Percentiles rank a stretch among this genome's conserved stretches.
Conservation (phyloP, 2,113 vertebrate genomes). For the Gulo gulo region DNA sequence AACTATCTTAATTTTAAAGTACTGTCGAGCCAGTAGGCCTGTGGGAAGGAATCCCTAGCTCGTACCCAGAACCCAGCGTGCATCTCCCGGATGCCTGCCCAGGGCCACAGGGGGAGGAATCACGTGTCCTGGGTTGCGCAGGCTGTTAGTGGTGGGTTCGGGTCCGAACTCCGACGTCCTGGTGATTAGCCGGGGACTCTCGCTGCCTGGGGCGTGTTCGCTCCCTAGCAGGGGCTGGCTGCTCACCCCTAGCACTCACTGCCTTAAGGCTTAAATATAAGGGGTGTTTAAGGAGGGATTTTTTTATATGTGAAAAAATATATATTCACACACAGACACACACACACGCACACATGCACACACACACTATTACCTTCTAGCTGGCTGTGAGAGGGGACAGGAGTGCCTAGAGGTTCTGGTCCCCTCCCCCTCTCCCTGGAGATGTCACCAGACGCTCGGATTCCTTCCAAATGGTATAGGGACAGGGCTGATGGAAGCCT, state of each 20-base stretch:
- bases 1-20: neutral
- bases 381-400: rapidly evolving
- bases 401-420: rapidly evolving
- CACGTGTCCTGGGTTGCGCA: rapidly evolving
- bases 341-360: rapidly evolving
- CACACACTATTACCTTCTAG: rapidly evolving
- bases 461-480: neutral
- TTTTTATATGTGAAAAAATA: neutral
- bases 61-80: rapidly evolving
- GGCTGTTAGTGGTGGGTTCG: rapidly evolving
- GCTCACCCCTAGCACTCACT: rapidly evolving
- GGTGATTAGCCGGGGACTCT: neutral
- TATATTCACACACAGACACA: rapidly evolving
- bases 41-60: neutral
- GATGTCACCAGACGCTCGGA: neutral
- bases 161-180: rapidly evolving
- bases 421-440: neutral
- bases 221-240: neutral
- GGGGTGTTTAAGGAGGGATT: rapidly evolving
- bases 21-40: rapidly evolving
- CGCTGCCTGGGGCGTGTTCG: rapidly evolving
- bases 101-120: rapidly evolving
- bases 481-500: neutral
- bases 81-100: rapidly evolving
- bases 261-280: neutral